phyloP scores from a whole-genome alignment of 1,140 invertebrate species.

The Eupeodes corollae region DNA sequence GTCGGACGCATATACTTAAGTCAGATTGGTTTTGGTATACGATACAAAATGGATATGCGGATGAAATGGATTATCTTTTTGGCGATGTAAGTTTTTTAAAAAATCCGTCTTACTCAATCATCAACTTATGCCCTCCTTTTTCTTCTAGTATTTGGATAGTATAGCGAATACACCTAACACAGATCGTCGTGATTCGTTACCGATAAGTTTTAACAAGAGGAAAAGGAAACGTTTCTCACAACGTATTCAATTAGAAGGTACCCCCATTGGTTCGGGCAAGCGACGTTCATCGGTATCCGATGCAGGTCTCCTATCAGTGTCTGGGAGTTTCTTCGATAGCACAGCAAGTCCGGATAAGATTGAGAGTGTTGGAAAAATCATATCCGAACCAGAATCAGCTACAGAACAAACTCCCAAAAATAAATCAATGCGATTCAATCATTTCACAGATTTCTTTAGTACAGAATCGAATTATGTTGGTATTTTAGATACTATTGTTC shows the following conservation, averaged over 20 bases:
- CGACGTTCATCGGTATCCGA: slow-evolving; percentile 73
- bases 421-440: slow-evolving; percentile 58
- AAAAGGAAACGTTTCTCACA: slow-evolving; percentile 60
- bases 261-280: slow-evolving; percentile 42
- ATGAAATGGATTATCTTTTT: slow-evolving; percentile 79
- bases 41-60: slow-evolving; percentile 88
- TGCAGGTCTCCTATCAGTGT: slow-evolving; percentile 68
- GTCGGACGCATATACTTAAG: slow-evolving; percentile 61
- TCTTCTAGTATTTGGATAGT: slow-evolving; percentile 30
- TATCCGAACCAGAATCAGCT: slow-evolving; percentile 41
- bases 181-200: slow-evolving; percentile 47
- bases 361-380: slow-evolving; percentile 21
- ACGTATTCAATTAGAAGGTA: slow-evolving; percentile 28
- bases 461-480: slow-evolving; percentile 96
- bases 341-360: slow-evolving; percentile 62
- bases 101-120: neutral
- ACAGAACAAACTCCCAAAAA: slow-evolving; percentile 42
- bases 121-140: neutral
- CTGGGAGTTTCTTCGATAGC: slow-evolving; percentile 76
- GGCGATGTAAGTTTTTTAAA: slow-evolving; percentile 54
- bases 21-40: slow-evolving; percentile 93
- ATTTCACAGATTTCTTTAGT: slow-evolving; percentile 85
- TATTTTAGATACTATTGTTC: slow-evolving; percentile 85
- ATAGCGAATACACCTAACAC: slow-evolving; percentile 35
- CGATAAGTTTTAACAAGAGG: slow-evolving; percentile 39